Conservation (phyloP, 2,888 invertebrate genomes). For the Dasysyrphus tricinctus region DNA sequence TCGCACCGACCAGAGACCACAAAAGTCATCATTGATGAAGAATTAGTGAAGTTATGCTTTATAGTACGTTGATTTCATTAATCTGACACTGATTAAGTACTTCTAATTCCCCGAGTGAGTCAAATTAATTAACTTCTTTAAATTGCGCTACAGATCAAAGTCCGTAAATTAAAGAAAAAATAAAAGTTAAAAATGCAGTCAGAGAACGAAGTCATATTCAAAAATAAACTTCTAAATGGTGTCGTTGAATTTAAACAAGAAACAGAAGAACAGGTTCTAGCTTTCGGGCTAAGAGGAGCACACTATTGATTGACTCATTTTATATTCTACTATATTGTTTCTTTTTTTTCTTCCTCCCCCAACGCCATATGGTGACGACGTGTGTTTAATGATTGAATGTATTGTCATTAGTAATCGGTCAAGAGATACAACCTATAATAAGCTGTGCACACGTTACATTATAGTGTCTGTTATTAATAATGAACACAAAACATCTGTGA, state of each 20-base stretch:
- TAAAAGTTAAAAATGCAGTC: conserved; percentile 28
- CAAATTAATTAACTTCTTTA: conserved; percentile 37
- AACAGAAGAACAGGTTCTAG: conserved; percentile 52
- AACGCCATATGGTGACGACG: conserved; percentile 50
- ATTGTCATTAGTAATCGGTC: conserved; percentile 51
- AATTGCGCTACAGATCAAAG: conserved; percentile 18
- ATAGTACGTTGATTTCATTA: conserved; percentile 9
- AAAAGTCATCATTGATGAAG: conserved; percentile 11
- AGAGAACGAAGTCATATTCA: conserved; percentile 36
- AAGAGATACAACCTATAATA: conserved; percentile 42
- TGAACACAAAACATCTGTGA: conserved; percentile 29
- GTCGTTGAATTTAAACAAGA: conserved; percentile 14
- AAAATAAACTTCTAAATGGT: conserved; percentile 41
- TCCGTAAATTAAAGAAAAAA: conserved; percentile 4
- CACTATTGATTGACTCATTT: conserved; percentile 62
- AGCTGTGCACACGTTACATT: conserved; percentile 40
- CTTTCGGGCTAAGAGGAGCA: conserved; percentile 49
- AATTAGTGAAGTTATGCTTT: conserved; percentile 16
- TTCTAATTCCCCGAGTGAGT: conserved; percentile 16
- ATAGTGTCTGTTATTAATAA: conserved; percentile 32
- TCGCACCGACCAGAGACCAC: background rate
- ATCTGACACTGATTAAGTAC: conserved; percentile 36
- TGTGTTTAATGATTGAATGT: conserved; percentile 55
- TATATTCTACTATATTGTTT: conserved; percentile 20
- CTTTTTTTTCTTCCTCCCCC: conserved; percentile 29